Percentiles rank a stretch among this genome's conserved stretches.
Conservation (phyloP, 2,797 vertebrate genomes). For the Helostoma temminkii region DNA sequence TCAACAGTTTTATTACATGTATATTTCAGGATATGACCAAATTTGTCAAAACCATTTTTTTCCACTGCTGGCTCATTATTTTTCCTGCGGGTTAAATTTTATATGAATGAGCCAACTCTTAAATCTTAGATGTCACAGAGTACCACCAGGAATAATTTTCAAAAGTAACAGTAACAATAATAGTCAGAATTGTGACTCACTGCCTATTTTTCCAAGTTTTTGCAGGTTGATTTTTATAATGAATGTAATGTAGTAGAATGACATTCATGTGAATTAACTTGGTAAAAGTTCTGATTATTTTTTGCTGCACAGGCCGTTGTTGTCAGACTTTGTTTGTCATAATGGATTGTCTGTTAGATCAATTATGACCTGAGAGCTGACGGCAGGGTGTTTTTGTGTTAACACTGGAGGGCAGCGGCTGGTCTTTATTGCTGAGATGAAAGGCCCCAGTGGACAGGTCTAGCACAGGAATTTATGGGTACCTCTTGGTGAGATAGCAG, state of each 20-base stretch:
- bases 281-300: not conserved
- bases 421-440: constrained; percentile 69
- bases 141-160: not conserved
- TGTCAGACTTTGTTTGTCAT: constrained; percentile 27
- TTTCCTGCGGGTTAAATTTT: not conserved
- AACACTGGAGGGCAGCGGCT: constrained; percentile 65
- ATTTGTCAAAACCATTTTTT: not conserved
- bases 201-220: not conserved
- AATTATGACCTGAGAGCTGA: constrained; percentile 35
- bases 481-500: constrained; percentile 36
- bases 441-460: constrained; percentile 58
- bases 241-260: not conserved
- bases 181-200: not conserved
- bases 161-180: not conserved
- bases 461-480: constrained; percentile 63
- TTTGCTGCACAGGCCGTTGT: not conserved
- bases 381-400: constrained; percentile 45
- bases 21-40: not conserved
- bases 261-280: not conserved
- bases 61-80: not conserved
- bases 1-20: no score
- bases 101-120: not conserved
- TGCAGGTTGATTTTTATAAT: not conserved
- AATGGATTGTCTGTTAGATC: constrained; percentile 49
- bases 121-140: constrained; percentile 12